Evolutionary conservation across 35 echinoderm and acorn worm genomes (phyloP).

Genomic region (Anneissia japonica): DNA sequence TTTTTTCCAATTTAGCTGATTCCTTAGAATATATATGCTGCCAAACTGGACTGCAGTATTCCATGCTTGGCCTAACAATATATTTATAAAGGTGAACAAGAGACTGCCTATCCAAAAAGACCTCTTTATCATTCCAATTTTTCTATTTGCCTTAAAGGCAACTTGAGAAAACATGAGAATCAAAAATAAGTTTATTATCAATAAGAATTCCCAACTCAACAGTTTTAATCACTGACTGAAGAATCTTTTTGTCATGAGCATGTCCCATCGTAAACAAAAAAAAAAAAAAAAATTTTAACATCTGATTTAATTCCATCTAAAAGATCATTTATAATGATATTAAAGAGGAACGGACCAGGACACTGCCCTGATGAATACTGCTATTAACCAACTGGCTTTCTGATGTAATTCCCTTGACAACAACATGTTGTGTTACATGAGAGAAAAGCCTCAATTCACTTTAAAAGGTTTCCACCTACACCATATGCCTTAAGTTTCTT

Average conservation of each 20-base stretch:
- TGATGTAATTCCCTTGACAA: slow-evolving; percentile 13
- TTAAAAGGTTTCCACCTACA: slow-evolving; percentile 15
- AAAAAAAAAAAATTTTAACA: background rate
- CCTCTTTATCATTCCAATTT: background rate
- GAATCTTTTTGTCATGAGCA: background rate
- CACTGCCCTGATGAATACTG: slow-evolving; percentile 13
- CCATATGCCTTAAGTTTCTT: slow-evolving; percentile 37
- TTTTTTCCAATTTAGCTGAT: too few species aligned
- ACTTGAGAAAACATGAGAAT: background rate
- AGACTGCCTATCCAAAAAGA: too few species aligned
- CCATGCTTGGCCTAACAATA: too few species aligned
- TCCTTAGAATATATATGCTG: too few species aligned
- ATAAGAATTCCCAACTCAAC: background rate
- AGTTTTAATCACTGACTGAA: background rate
- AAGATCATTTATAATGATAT: background rate
- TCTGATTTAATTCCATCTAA: background rate
- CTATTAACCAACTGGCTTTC: background rate
- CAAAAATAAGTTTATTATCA: background rate
- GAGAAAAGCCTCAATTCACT: slow-evolving; percentile 24
- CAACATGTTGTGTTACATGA: slow-evolving; percentile 1
- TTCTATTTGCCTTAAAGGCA: background rate
- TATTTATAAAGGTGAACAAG: too few species aligned
- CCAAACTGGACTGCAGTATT: too few species aligned
- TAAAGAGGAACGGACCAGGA: slow-evolving; percentile 2
- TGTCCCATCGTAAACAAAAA: background rate